Evolutionary conservation across 2,113 vertebrate species (phyloP), one percentile per base, ranked within the genome.

Genomic region (Plectropomus leopardus): DNA sequence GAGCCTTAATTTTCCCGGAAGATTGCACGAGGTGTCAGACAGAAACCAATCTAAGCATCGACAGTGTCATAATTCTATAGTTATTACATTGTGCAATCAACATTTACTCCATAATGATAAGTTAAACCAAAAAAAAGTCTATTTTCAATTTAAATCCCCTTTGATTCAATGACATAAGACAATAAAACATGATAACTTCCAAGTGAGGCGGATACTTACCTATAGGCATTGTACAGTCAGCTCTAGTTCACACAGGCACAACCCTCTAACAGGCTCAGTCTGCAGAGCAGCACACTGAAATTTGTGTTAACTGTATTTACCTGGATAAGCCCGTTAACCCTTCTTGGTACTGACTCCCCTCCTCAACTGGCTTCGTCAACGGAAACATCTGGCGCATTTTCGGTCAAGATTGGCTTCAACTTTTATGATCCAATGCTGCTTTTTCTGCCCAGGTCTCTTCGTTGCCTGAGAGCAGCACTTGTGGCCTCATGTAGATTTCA

Each of bases 241-340:
- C 79, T 73, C 42, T 30, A 47, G 60, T 79, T 76, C 55, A 86
- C 63, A 65, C 75, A 59, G 59, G 60, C 78, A 14, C 24, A 53
- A 63, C 57, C 17, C 70, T 79, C 67, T 4, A 26, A 54, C 72
- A 4, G n/a, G 19, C 48, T 79, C 8, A 65, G 65, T 82, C 61
- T 26, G 47, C 84, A 50, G 40, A 26, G 50, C 57, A 57, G 75
- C 78, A 40, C 50, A 34, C 51, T 47, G 9, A 59, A n/a, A 24
- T 61, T 0, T 68, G 42, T n/a, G 54, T 28, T 1, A 16, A 30
- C 16, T 16, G 17, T 21, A 44, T 48, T 44, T 42, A 44, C 55
- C 45, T 55, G 64, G 44, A 48, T 23, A 15, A 26, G 15, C 23
- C 45, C 15, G 19, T 19, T 13, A 28, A 40, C 59, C 36, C 17